Percentiles rank a stretch among this genome's conserved stretches.
Evolutionary conservation across 2,888 invertebrate species (phyloP).

Genomic region (Cheilosia scutellata): DNA sequence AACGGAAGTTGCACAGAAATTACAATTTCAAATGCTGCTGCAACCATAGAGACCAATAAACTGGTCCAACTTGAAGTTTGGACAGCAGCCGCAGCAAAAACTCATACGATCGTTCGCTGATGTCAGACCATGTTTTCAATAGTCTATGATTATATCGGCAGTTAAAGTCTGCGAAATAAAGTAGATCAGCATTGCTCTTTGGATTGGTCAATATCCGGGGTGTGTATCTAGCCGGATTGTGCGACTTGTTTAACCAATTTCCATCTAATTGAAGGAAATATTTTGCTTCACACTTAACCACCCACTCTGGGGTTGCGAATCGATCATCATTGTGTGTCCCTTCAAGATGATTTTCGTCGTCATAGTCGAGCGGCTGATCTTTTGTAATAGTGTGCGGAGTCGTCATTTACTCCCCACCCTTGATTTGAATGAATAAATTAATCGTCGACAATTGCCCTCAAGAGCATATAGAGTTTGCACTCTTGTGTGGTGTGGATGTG

Average conservation of each 20-base stretch:
- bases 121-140: constrained; percentile 25
- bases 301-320: constrained; percentile 45
- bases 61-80: constrained; percentile 58
- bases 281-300: constrained; percentile 33
- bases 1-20: constrained; percentile 66
- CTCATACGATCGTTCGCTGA: constrained; percentile 1
- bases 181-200: constrained; percentile 25
- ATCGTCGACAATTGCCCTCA: constrained; percentile 41
- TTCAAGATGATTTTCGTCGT: constrained; percentile 45
- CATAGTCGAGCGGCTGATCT: constrained; percentile 25
- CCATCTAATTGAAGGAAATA: constrained; percentile 14
- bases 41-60: constrained; percentile 26
- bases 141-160: constrained; percentile 38
- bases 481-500: constrained; percentile 34
- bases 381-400: constrained; percentile 8
- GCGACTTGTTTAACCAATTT: neutral
- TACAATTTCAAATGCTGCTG: constrained; percentile 19
- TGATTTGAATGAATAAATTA: constrained; percentile 19
- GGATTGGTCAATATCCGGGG: constrained; percentile 71
- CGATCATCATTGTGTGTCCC: constrained; percentile 64
- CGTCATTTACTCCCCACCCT: constrained; percentile 5
- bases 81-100: constrained; percentile 15
- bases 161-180: constrained; percentile 60
- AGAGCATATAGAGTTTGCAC: constrained; percentile 10
- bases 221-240: constrained; percentile 15